These are phyloP conservation scores for Sylvia borin DNA, from an alignment of 2,797 vertebrate species.

Conservation along the genomic window DNA sequence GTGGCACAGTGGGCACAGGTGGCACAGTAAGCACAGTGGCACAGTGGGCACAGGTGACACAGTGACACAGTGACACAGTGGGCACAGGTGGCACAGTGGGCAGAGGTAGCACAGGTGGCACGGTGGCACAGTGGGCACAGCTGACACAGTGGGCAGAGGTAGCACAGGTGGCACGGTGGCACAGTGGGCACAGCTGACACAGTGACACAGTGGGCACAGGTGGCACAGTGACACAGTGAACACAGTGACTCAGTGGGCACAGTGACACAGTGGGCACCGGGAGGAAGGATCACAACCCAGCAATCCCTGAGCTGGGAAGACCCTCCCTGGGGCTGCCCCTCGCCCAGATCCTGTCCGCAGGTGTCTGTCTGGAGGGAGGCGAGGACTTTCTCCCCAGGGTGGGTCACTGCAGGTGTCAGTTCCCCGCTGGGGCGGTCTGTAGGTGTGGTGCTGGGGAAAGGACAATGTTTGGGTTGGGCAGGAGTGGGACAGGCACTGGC, in stretches of 20 bases:
- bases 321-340: background rate
- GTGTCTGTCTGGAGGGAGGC: background rate
- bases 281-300: background rate
- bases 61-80: no score
- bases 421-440: background rate
- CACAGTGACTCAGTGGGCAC: background rate
- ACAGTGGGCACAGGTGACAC: no score
- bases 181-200: no score
- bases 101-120: no score
- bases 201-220: no score
- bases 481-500: fast-evolving
- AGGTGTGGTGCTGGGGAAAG: background rate
- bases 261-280: background rate
- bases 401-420: background rate
- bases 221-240: background rate
- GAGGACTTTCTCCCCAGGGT: background rate
- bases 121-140: no score
- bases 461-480: background rate
- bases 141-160: no score
- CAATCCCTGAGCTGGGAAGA: background rate
- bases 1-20: no score
- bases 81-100: no score
- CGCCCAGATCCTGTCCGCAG: background rate
- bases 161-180: no score
- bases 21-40: no score